Conservation (phyloP, 1,140 invertebrate genomes). For the Drosophila navojoa region DNA sequence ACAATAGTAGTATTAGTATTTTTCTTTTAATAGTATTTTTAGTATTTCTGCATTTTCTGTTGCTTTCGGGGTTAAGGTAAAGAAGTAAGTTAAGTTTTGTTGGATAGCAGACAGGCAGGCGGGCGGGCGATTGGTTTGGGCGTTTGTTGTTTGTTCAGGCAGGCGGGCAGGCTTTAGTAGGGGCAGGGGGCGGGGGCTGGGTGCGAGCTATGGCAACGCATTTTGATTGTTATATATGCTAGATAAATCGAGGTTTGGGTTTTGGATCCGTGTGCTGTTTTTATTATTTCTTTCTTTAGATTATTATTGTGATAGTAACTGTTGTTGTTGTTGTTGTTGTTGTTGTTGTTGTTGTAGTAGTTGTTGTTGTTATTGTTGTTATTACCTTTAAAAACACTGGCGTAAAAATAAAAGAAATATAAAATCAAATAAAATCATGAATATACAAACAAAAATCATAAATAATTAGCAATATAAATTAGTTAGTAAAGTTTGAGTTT, state of each 20-base stretch:
- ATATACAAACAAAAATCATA: slow-evolving; percentile 19
- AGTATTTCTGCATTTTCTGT: slow-evolving; percentile 18
- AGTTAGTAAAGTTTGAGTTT: slow-evolving; percentile 31
- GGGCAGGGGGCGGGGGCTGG: neutral
- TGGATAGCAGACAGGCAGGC: slow-evolving; percentile 54
- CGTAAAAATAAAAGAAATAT: slow-evolving; percentile 30
- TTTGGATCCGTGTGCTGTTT: slow-evolving; percentile 30
- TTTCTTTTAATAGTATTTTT: slow-evolving; percentile 8
- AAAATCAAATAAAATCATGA: slow-evolving; percentile 14
- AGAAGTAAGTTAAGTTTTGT: slow-evolving; percentile 44
- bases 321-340: slow-evolving; percentile 26
- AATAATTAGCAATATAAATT: slow-evolving; percentile 24
- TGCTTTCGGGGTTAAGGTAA: slow-evolving; percentile 46
- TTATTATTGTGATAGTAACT: slow-evolving; percentile 29
- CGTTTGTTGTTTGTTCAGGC: neutral
- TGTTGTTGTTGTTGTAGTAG: slow-evolving; percentile 31
- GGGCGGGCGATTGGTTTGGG: slow-evolving; percentile 38
- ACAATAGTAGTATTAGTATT: slow-evolving; percentile 29
- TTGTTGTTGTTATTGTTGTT: slow-evolving; percentile 42
- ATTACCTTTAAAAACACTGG: slow-evolving; percentile 47
- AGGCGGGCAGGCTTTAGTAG: slow-evolving; percentile 3
- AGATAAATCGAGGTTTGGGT: slow-evolving; percentile 14
- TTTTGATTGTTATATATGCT: slow-evolving; percentile 27
- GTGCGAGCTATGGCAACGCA: slow-evolving; percentile 36
- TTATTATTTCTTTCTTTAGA: slow-evolving; percentile 4